Evolutionary conservation across 2,113 vertebrate genomes (phyloP).

Genomic region (Leptocoma aspasia): DNA sequence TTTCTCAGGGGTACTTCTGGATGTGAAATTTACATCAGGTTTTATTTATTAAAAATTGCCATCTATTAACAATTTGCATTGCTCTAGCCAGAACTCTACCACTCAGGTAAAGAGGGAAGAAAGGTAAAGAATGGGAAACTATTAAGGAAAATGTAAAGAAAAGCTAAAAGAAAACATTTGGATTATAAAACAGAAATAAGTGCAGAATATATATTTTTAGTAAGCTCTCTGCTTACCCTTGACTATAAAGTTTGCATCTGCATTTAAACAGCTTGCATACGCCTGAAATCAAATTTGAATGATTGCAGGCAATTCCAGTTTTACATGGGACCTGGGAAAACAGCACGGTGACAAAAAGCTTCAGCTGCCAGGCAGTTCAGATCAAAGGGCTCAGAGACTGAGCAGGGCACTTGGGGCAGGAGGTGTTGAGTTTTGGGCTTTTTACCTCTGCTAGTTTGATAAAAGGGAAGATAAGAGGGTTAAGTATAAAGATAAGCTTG

Average conservation of each 20-base stretch:
- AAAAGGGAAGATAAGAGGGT: no score
- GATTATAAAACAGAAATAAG: not conserved
- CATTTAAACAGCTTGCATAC: constrained; percentile 25
- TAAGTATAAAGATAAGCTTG: no score
- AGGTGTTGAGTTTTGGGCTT: not conserved
- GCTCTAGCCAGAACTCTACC: not conserved
- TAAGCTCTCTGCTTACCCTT: constrained; percentile 1
- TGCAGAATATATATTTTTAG: constrained; percentile 14
- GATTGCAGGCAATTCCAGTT: constrained; percentile 29
- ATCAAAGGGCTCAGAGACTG: not conserved
- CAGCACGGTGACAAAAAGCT: not conserved
- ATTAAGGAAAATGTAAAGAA: not conserved
- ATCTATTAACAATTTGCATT: not conserved
- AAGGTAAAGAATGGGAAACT: not conserved
- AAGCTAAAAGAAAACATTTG: not conserved
- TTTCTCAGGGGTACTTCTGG: constrained; percentile 2
- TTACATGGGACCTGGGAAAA: not conserved
- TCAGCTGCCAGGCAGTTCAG: not conserved
- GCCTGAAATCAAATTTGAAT: constrained; percentile 32
- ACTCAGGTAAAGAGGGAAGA: not conserved
- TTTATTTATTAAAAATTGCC: not conserved
- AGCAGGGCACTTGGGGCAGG: not conserved
- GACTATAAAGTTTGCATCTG: constrained; percentile 52
- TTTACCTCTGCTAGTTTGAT: not conserved
- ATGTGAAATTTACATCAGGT: not conserved